Percentiles rank a stretch among this genome's conserved stretches.
phyloP scores from a whole-genome alignment of 2,113 vertebrate genomes.

The Naja naja region DNA sequence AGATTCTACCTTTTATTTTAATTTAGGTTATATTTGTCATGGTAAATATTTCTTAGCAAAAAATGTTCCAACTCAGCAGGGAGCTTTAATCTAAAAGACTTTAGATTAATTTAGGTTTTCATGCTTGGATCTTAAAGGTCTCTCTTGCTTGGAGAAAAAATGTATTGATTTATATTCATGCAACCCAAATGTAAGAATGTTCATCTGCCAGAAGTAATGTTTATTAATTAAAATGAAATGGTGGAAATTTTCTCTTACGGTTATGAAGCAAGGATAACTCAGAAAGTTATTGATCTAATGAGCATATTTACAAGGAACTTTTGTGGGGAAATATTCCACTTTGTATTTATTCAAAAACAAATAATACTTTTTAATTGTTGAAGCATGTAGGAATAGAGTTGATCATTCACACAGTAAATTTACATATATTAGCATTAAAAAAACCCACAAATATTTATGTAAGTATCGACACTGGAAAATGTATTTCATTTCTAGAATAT shows the following conservation, averaged over 20 bases:
- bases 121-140: neutral
- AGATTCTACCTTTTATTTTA: neutral
- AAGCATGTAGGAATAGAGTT: neutral
- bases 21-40: neutral
- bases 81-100: neutral
- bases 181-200: neutral
- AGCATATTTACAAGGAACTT: neutral
- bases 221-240: neutral
- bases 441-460: neutral
- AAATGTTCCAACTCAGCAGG: neutral
- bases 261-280: neutral
- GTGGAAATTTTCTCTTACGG: neutral
- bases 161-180: neutral
- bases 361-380: neutral
- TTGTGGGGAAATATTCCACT: neutral
- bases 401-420: neutral
- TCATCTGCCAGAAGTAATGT: neutral
- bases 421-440: neutral
- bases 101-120: neutral
- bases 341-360: neutral
- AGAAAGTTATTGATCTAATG: neutral
- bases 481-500: neutral
- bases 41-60: neutral
- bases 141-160: neutral
- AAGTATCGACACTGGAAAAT: neutral